These are phyloP conservation scores for Capitulum mitella DNA, from an alignment of 2,888 invertebrate genomes.

Conservation along the genomic window DNA sequence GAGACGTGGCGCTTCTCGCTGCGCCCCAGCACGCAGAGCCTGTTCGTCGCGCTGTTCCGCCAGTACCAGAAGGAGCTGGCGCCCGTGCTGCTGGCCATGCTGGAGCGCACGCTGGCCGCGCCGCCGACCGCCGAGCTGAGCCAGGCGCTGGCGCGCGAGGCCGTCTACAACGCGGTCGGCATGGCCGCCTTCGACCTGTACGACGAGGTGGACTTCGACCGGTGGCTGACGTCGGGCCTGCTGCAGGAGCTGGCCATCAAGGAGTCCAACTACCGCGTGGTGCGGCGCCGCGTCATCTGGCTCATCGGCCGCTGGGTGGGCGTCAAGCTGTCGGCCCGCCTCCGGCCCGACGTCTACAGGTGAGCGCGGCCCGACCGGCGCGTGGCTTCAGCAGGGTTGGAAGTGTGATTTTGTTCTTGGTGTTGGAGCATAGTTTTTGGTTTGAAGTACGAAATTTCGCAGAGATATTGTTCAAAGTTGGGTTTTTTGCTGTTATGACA, in stretches of 20 bases:
- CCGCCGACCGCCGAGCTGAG: constrained; percentile 58
- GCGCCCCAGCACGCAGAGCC: constrained; percentile 77
- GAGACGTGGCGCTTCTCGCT: constrained; percentile 63
- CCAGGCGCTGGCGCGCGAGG: constrained; percentile 74
- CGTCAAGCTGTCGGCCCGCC: constrained; percentile 70
- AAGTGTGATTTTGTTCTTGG: no score
- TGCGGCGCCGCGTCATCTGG: constrained; percentile 75
- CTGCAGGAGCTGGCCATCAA: constrained; percentile 72
- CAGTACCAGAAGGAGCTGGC: constrained; percentile 64
- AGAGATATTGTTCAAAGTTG: no score
- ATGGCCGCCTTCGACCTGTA: constrained; percentile 81
- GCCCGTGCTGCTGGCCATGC: constrained; percentile 59
- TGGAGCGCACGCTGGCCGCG: constrained; percentile 60
- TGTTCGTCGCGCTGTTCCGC: constrained; percentile 75
- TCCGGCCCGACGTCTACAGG: constrained; percentile 69
- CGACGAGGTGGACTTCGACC: constrained; percentile 87
- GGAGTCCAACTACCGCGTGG: constrained; percentile 72
- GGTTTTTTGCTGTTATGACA: no score
- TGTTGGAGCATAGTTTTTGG: no score
- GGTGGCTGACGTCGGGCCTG: constrained; percentile 78
- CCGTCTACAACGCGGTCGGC: constrained; percentile 86
- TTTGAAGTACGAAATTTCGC: no score
- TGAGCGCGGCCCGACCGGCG: constrained; percentile 28
- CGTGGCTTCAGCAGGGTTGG: no score
- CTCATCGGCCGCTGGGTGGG: constrained; percentile 63